These are phyloP conservation scores for Boulengeromyrus knoepffleri DNA, from an alignment of 2,113 vertebrate species.

Conservation along the genomic window DNA sequence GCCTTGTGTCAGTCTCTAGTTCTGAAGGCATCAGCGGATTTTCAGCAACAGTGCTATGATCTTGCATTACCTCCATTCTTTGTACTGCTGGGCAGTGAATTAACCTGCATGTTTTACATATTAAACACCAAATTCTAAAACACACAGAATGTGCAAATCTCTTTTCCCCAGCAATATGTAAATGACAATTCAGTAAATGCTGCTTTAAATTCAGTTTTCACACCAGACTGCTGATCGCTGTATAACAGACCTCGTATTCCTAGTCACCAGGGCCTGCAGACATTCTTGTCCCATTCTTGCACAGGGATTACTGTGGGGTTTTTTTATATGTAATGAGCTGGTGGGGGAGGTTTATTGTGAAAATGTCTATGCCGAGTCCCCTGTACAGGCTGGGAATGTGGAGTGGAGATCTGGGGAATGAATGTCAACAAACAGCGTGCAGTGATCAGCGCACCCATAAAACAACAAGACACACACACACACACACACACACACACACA, in stretches of 20 bases:
- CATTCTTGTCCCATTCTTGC: background rate
- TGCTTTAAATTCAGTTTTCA: slow-evolving; percentile 1
- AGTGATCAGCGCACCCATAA: background rate
- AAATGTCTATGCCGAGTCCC: background rate
- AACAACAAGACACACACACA: background rate
- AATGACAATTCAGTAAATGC: background rate
- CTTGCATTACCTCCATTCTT: background rate
- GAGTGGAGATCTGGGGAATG: background rate
- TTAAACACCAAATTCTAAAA: background rate
- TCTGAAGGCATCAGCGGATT: background rate
- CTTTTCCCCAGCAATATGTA: background rate
- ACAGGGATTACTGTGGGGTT: background rate
- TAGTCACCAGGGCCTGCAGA: background rate
- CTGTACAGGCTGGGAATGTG: background rate
- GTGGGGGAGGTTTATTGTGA: background rate
- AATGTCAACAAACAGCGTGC: background rate
- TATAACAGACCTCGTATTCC: background rate
- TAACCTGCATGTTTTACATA: background rate
- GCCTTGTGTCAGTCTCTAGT: background rate
- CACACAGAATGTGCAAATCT: background rate
- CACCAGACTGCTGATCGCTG: background rate
- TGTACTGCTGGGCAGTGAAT: background rate
- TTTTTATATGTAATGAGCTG: background rate
- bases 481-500: background rate
- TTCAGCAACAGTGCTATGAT: background rate